Percentiles rank a stretch among this genome's conserved stretches.
These are phyloP conservation scores for Aratinga solstitialis DNA, from an alignment of 2,797 vertebrate genomes.

Conservation along the genomic window DNA sequence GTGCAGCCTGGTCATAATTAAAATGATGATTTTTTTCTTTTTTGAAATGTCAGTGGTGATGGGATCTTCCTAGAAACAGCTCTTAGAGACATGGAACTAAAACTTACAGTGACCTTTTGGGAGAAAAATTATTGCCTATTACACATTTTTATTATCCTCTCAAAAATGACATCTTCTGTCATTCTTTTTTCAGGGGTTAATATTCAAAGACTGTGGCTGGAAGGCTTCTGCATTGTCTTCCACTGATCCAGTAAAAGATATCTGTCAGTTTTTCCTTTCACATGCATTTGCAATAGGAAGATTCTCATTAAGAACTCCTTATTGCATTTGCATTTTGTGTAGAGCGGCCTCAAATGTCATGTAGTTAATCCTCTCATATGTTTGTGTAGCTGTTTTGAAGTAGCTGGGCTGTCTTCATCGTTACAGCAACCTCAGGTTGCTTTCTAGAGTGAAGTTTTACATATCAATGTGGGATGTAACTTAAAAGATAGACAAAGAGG, in stretches of 20 bases:
- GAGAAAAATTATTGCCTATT: neutral
- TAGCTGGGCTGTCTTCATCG: neutral
- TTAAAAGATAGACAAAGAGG: neutral
- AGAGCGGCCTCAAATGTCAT: neutral
- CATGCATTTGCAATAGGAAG: neutral
- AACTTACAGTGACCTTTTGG: neutral
- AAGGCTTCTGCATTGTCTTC: neutral
- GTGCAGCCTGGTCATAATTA: neutral
- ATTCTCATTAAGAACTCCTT: neutral
- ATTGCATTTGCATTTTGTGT: neutral
- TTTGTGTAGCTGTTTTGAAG: neutral
- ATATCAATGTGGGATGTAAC: neutral
- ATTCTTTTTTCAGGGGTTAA: neutral
- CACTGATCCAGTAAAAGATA: neutral
- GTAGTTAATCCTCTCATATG: neutral
- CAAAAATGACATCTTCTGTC: neutral
- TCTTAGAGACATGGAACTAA: neutral
- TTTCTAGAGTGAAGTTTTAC: neutral
- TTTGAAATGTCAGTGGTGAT: neutral
- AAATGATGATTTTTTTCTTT: accelerated
- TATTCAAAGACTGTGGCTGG: neutral
- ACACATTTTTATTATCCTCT: neutral
- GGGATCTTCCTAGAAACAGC: neutral
- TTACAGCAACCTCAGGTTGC: neutral
- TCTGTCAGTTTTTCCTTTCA: neutral